Conservation (phyloP, 2,113 vertebrate species). For the Tragelaphus imberbis region DNA sequence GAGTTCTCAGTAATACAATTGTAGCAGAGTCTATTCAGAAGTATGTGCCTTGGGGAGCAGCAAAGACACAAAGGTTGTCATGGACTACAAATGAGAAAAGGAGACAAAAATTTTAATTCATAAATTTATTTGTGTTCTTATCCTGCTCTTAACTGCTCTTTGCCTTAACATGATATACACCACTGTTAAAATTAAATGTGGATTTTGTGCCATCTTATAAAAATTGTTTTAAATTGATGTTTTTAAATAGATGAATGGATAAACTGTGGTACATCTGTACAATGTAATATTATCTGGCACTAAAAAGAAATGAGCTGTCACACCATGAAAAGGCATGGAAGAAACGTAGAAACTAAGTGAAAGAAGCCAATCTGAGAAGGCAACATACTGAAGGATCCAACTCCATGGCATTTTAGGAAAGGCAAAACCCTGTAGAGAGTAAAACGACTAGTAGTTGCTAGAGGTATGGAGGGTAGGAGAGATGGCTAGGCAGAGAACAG, state of each 20-base stretch:
- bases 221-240: neutral
- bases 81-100: neutral
- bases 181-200: neutral
- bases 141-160: neutral
- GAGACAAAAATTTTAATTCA: neutral
- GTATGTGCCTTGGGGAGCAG: neutral
- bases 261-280: neutral
- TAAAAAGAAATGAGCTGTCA: neutral
- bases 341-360: neutral
- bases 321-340: neutral
- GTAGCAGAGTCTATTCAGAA: neutral
- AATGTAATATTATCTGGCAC: neutral
- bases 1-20: neutral
- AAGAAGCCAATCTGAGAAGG: neutral
- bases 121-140: neutral
- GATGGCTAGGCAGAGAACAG: neutral
- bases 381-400: neutral
- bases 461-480: neutral
- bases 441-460: neutral
- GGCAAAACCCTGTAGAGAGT: neutral
- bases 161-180: neutral
- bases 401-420: neutral
- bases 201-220: neutral
- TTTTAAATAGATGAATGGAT: neutral
- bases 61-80: neutral